These are phyloP conservation scores for Apocheima hispidaria DNA, from an alignment of 2,888 invertebrate species.

Conservation along the genomic window DNA sequence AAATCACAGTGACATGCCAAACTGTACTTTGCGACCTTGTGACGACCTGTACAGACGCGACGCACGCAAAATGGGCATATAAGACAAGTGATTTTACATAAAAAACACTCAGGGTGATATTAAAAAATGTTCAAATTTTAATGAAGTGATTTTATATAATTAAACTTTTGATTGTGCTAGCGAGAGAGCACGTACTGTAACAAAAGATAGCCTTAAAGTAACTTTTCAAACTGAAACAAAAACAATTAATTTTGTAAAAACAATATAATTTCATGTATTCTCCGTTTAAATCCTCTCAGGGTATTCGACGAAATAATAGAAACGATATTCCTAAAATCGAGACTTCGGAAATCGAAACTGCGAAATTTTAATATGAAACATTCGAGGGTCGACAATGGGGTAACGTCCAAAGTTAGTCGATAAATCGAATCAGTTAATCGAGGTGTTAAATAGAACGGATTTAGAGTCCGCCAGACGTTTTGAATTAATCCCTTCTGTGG, in stretches of 20 bases:
- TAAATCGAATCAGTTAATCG: constrained; percentile 67
- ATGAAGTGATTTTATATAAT: too few species aligned
- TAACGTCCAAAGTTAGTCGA: constrained; percentile 55
- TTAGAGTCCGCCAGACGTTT: constrained; percentile 56
- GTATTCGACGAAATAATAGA: constrained; percentile 27
- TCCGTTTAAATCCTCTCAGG: background rate
- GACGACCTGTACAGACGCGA: too few species aligned
- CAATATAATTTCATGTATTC: constrained; percentile 1
- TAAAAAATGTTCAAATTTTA: too few species aligned
- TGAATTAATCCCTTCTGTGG: constrained; percentile 54
- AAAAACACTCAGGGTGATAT: too few species aligned
- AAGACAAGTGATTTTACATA: too few species aligned
- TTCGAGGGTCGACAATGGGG: constrained; percentile 43
- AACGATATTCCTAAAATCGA: constrained; percentile 24
- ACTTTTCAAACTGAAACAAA: background rate
- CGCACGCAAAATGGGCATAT: too few species aligned
- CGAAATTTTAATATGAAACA: constrained; percentile 51
- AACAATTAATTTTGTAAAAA: background rate
- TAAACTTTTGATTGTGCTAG: too few species aligned
- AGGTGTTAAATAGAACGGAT: constrained; percentile 66
- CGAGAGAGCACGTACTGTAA: too few species aligned
- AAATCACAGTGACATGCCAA: too few species aligned
- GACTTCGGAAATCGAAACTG: constrained; percentile 28
- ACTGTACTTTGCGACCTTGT: too few species aligned
- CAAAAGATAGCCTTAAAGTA: too few species aligned